Evolutionary conservation across 2,888 invertebrate species (phyloP), one percentile per base, ranked within the genome.

Genomic region (Gnatocerus cornutus): DNA sequence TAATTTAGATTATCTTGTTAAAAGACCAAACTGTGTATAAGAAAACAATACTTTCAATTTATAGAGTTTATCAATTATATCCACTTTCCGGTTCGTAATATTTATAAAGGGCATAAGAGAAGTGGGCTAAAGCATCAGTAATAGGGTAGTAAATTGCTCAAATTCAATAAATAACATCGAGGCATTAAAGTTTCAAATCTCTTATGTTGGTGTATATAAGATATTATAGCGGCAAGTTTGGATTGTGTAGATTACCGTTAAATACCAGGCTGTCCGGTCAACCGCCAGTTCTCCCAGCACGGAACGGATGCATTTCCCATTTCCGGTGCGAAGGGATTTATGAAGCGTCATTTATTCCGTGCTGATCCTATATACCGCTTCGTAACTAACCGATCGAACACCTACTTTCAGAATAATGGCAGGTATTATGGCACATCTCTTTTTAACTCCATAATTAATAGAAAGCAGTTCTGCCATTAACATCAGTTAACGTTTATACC

Each of bases 241-340:
- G 73, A 74, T 73, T 73, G 73, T 76, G 73, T 75, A 77, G 77
- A 79, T 79, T 76, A 76, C 74, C 77, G 77, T 79, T 79, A 79
- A 79, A 79, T 78, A 75, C 76, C 77, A 77, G 74, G 74, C 73
- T 75, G 76, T 77, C 76, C 75, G 76, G 76, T 71, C 73, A 71
- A 73, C 78, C 76, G 71, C 77, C 73, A 69, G 73, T 73, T 76
- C 75, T 76, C 76, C 76, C 72, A 71, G 69, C 76, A 71, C 73
- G 74, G 73, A 74, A 73, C 80, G 80, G 80, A 80, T 78, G 78
- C 79, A 77, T 77, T 76, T 74, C 77, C 79, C 79, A 78, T 79
- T 79, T 79, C 79, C 79, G 73, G 76, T 76, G 77, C 75, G 74
- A 74, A 70, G 72, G 75, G 76, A 78, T 78, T 80, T 80, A 80